phyloP scores from a whole-genome alignment of 2,113 vertebrate species.

The Ancistrus triradiatus region DNA sequence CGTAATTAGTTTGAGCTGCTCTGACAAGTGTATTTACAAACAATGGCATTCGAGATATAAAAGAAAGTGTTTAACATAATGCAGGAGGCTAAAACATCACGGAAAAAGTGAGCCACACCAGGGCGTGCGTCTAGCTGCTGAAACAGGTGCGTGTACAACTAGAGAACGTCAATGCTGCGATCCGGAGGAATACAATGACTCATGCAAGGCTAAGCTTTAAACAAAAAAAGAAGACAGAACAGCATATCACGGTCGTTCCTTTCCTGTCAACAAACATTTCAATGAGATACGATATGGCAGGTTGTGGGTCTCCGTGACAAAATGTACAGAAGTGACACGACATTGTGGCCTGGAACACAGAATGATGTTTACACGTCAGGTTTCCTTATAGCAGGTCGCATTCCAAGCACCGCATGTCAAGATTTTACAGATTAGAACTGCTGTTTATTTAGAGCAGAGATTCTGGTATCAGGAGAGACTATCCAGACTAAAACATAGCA shows the following conservation, averaged over 20 bases:
- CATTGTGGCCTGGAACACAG: no score
- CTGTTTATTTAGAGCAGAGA: neutral
- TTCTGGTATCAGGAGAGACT: neutral
- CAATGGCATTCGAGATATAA: slow-evolving; percentile 82
- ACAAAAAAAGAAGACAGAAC: slow-evolving; percentile 2
- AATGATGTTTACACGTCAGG: no score
- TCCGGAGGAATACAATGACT: slow-evolving; percentile 31
- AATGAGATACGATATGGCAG: neutral
- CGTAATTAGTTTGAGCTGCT: slow-evolving; percentile 90
- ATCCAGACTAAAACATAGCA: neutral
- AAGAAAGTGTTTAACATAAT: slow-evolving; percentile 67
- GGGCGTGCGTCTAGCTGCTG: slow-evolving; percentile 5
- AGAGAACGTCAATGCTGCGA: slow-evolving; percentile 5
- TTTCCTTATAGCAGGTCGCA: no score
- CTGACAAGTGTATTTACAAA: slow-evolving; percentile 98
- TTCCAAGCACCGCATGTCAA: no score
- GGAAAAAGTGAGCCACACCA: slow-evolving; percentile 12
- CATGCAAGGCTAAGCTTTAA: slow-evolving; percentile 16
- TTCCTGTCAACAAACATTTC: neutral
- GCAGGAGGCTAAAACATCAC: slow-evolving; percentile 24
- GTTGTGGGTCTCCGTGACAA: neutral
- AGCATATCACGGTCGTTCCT: neutral
- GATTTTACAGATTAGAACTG: no score
- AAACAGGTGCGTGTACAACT: slow-evolving; percentile 17
- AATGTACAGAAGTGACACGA: slow-evolving; percentile 20